These are phyloP conservation scores for Porites evermanni DNA, from an alignment of 92 coral and sea anemone species.

Conservation along the genomic window DNA sequence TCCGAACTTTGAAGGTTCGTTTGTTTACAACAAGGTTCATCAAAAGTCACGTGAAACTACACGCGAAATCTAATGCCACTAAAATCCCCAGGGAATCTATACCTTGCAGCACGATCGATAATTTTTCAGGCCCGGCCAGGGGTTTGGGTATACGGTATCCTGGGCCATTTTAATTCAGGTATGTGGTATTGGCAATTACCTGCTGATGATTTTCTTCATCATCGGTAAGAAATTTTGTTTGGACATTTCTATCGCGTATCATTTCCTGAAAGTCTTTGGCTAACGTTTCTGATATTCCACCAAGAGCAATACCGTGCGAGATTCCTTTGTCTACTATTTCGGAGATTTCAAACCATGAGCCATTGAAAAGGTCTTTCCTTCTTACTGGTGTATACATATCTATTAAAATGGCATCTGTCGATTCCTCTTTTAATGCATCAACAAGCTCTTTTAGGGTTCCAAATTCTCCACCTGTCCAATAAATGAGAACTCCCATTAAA, in stretches of 20 bases:
- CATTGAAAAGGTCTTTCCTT: conserved; percentile 32
- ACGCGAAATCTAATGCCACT: too few species aligned
- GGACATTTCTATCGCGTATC: conserved; percentile 14
- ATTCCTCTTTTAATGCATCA: neutral
- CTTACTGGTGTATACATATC: conserved; percentile 18
- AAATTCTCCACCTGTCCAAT: conserved; percentile 8
- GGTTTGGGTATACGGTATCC: too few species aligned
- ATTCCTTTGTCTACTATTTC: conserved; percentile 24
- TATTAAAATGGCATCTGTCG: conserved; percentile 13
- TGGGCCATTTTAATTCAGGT: too few species aligned
- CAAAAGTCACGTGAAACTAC: too few species aligned
- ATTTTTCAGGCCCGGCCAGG: too few species aligned
- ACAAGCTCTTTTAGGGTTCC: neutral
- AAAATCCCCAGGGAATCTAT: too few species aligned
- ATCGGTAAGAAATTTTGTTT: conserved; percentile 11
- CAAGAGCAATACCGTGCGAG: conserved; percentile 22
- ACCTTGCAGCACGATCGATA: too few species aligned
- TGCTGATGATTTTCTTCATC: neutral
- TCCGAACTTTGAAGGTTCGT: too few species aligned
- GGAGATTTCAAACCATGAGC: conserved; percentile 7
- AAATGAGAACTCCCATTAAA: neutral
- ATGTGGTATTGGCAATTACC: too few species aligned
- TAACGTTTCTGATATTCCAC: neutral
- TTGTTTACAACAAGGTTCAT: too few species aligned
- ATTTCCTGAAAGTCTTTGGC: neutral